Conservation (phyloP, 1,140 invertebrate genomes). For the Drosophila saltans region DNA sequence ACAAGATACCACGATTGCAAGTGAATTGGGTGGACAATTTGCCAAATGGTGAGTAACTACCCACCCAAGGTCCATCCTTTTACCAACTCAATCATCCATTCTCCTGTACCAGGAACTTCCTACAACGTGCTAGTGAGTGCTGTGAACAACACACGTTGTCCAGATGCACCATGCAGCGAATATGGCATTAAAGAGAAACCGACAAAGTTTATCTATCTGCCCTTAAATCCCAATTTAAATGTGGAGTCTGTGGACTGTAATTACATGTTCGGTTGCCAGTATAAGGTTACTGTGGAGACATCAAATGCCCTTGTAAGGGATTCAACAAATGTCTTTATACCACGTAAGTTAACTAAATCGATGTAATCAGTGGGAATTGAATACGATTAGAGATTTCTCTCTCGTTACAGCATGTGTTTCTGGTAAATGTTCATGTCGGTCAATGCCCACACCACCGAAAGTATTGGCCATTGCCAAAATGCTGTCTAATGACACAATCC, state of each 20-base stretch:
- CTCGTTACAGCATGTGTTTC: conserved; percentile 58
- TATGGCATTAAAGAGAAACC: conserved; percentile 70
- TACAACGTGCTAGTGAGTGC: conserved; percentile 75
- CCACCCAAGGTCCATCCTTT: not conserved
- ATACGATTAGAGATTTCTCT: not conserved
- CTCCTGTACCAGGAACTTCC: conserved; percentile 49
- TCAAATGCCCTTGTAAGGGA: conserved; percentile 60
- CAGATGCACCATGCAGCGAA: conserved; percentile 68
- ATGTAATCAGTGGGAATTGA: not conserved
- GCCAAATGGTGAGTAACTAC: conserved; percentile 51
- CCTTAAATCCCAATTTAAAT: conserved; percentile 60
- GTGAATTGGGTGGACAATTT: conserved; percentile 73
- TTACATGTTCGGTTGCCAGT: conserved; percentile 76
- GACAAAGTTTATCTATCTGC: conserved; percentile 42
- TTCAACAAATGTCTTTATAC: conserved; percentile 50
- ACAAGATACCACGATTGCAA: conserved; percentile 63
- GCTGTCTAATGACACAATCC: conserved; percentile 64
- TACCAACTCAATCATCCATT: too few relatives aligned
- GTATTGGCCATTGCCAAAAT: conserved; percentile 56
- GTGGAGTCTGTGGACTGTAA: conserved; percentile 70
- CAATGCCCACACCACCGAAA: conserved; percentile 46
- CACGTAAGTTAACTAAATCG: conserved; percentile 43
- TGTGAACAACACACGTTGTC: conserved; percentile 64
- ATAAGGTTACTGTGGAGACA: conserved; percentile 72
- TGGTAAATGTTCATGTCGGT: conserved; percentile 64